Percentiles rank a stretch among this genome's conserved stretches.
Conservation (phyloP, 2,888 invertebrate species). For the Subacronicta megacephala region DNA sequence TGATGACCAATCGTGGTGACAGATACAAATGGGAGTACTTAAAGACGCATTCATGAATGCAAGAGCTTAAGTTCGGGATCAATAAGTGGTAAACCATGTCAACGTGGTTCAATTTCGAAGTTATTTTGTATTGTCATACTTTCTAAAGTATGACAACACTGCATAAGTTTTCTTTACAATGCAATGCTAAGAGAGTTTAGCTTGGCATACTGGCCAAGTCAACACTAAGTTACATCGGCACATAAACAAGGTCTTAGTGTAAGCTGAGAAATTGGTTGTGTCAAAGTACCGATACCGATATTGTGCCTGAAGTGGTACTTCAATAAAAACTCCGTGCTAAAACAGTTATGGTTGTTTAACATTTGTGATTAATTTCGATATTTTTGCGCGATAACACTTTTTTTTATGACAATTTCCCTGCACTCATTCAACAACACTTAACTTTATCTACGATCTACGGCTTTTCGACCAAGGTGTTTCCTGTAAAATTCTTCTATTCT, state of each 20-base stretch:
- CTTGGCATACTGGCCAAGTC: neutral
- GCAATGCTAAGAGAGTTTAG: neutral
- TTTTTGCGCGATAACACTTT: too few relatives aligned
- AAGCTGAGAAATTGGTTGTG: neutral
- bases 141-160: neutral
- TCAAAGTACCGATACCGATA: too few relatives aligned
- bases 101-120: conserved; percentile 1
- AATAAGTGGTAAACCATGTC: conserved; percentile 23
- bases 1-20: conserved; percentile 63
- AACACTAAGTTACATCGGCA: neutral
- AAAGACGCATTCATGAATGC: conserved; percentile 46
- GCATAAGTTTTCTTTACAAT: neutral
- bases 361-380: too few relatives aligned
- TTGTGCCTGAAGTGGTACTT: too few relatives aligned
- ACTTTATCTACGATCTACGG: too few relatives aligned
- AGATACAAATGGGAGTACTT: conserved; percentile 58
- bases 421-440: too few relatives aligned
- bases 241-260: neutral
- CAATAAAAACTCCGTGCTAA: too few relatives aligned
- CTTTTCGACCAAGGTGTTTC: too few relatives aligned
- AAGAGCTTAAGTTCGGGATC: conserved; percentile 39
- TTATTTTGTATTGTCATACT: conserved; percentile 1
- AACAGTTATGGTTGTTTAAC: too few relatives aligned
- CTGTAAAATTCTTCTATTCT: too few relatives aligned
- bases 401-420: too few relatives aligned